Evolutionary conservation across 2,797 vertebrate genomes (phyloP).

Genomic region (Muscicapa comitata): DNA sequence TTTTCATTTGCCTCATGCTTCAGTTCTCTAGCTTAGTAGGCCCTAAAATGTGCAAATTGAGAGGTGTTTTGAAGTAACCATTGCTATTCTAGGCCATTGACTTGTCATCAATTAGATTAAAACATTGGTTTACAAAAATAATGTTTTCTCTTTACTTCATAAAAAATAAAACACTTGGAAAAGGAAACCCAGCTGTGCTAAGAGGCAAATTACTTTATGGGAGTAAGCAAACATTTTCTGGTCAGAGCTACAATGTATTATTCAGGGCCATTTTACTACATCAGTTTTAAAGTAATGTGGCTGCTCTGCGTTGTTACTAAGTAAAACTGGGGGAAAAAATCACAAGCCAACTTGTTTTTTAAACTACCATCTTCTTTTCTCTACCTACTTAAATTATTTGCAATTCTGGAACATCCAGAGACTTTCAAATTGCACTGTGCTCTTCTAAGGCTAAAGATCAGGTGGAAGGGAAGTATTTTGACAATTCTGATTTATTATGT

Average conservation of each 20-base stretch:
- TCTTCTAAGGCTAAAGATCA: background rate
- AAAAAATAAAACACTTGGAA: conserved; percentile 92
- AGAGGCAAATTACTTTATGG: conserved; percentile 88
- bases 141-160: conserved; percentile 88
- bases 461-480: background rate
- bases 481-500: background rate
- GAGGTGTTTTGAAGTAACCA: conserved; percentile 86
- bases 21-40: conserved; percentile 85
- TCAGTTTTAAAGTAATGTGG: conserved; percentile 83
- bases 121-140: conserved; percentile 85
- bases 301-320: conserved; percentile 69
- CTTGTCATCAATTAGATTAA: conserved; percentile 87
- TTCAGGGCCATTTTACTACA: conserved; percentile 87
- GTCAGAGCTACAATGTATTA: conserved; percentile 90
- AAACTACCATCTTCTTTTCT: background rate
- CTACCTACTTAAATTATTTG: background rate
- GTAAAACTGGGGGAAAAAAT: conserved; percentile 31
- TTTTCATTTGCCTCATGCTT: conserved; percentile 86
- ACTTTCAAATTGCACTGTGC: background rate
- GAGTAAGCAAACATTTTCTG: conserved; percentile 91
- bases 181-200: conserved; percentile 90
- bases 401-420: background rate
- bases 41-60: conserved; percentile 92
- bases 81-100: conserved; percentile 83
- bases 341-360: background rate